phyloP scores from a whole-genome alignment of 1,140 invertebrate species.

The Nasonia giraulti region DNA sequence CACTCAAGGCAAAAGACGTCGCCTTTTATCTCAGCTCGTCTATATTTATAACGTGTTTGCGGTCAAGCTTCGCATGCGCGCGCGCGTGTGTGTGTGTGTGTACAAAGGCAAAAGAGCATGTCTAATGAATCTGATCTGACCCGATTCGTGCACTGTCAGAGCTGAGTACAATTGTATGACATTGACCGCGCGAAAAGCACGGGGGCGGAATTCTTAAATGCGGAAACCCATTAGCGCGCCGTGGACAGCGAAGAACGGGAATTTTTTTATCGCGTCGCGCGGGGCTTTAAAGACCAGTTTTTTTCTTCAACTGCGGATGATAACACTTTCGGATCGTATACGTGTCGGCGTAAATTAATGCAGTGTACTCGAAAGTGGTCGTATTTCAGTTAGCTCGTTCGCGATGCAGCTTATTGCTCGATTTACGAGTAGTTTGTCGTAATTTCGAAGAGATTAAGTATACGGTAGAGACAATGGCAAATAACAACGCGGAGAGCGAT shows the following conservation, averaged over 20 bases:
- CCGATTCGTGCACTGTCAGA: background rate
- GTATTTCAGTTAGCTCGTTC: background rate
- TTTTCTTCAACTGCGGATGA: background rate
- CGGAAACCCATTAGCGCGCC: constrained; percentile 13
- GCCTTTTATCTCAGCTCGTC: background rate
- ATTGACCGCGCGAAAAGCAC: constrained; percentile 6
- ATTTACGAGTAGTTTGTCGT: background rate
- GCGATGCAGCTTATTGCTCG: background rate
- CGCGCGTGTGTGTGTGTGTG: too few species aligned
- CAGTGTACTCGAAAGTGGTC: background rate
- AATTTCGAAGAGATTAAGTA: background rate
- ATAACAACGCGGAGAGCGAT: too few species aligned
- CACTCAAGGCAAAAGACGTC: constrained; percentile 6
- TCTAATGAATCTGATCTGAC: constrained; percentile 29
- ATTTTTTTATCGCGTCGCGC: background rate
- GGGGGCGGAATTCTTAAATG: constrained; percentile 12
- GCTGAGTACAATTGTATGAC: background rate
- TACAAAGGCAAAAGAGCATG: background rate
- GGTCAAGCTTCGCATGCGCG: background rate
- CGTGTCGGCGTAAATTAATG: background rate
- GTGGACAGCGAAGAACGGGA: background rate
- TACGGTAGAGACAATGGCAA: too few species aligned
- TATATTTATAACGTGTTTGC: background rate
- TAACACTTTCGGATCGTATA: background rate
- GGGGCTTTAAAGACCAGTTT: background rate